phyloP scores from a whole-genome alignment of 2,797 vertebrate species.

The Sylvia borin region DNA sequence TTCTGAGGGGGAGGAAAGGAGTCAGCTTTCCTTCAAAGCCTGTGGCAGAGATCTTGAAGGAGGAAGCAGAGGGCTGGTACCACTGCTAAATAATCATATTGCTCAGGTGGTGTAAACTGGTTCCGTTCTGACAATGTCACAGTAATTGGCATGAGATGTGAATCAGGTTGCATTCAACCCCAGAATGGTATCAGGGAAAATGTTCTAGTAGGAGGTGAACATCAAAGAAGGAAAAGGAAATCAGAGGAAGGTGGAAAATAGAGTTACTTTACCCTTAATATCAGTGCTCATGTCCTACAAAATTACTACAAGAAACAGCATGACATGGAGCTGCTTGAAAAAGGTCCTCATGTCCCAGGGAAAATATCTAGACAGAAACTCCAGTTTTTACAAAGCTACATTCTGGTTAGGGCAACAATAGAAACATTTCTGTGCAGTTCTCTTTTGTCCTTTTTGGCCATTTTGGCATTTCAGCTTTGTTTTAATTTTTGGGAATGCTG shows the following conservation, averaged over 20 bases:
- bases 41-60: not conserved
- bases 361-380: constrained; percentile 4
- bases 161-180: constrained; percentile 26
- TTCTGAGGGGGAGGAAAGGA: not conserved
- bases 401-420: not conserved
- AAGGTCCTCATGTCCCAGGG: not conserved
- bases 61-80: not conserved
- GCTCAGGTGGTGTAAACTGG: constrained; percentile 34
- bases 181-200: constrained; percentile 11
- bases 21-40: not conserved
- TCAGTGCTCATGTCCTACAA: constrained; percentile 47
- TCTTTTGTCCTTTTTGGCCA: not conserved
- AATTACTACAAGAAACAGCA: constrained; percentile 37
- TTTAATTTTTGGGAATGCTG: not conserved
- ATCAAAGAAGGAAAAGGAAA: constrained; percentile 38
- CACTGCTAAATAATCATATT: constrained; percentile 23
- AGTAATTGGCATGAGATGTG: constrained; percentile 48
- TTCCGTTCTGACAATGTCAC: constrained; percentile 20
- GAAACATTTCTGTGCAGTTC: not conserved
- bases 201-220: constrained; percentile 31
- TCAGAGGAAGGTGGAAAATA: constrained; percentile 33
- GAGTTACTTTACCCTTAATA: constrained; percentile 23
- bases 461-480: not conserved
- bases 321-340: not conserved
- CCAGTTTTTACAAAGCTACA: not conserved